Evolutionary conservation across 1,140 invertebrate species (phyloP).

Genomic region (Neotoxoptera formosana): DNA sequence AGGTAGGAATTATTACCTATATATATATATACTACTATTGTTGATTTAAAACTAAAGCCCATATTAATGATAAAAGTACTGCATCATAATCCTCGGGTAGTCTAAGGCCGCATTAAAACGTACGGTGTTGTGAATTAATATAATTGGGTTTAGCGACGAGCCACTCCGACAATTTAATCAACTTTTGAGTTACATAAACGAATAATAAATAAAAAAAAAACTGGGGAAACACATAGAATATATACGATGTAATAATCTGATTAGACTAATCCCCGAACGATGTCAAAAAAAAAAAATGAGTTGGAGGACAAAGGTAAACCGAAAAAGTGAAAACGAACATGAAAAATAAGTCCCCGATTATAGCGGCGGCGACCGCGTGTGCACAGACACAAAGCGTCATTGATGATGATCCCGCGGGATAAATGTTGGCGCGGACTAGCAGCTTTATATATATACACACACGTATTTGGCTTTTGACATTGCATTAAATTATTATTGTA

Average conservation of each 20-base stretch:
- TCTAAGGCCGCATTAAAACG: background rate
- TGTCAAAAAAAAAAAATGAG: background rate
- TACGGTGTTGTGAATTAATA: background rate
- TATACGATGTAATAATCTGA: conserved; percentile 8
- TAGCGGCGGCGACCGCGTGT: too few relatives aligned
- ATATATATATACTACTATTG: background rate
- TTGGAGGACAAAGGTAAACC: background rate
- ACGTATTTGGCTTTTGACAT: conserved; percentile 4
- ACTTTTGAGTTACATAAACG: conserved; percentile 19
- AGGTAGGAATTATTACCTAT: too few relatives aligned
- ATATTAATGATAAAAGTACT: background rate
- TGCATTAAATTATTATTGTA: background rate
- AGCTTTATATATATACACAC: background rate
- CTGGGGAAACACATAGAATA: background rate
- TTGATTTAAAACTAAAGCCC: conserved; percentile 4
- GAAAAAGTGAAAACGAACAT: conserved; percentile 29
- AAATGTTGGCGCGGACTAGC: background rate
- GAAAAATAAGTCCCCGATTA: conserved; percentile 21
- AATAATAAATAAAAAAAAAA: background rate
- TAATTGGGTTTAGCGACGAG: background rate
- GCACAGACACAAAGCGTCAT: conserved; percentile 28
- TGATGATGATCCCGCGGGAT: conserved; percentile 23
- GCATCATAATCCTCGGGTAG: background rate
- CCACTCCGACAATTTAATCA: background rate
- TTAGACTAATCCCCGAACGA: conserved; percentile 12